Conservation (phyloP, 2,797 vertebrate species). For the Sebastiscus albofasciatus region DNA sequence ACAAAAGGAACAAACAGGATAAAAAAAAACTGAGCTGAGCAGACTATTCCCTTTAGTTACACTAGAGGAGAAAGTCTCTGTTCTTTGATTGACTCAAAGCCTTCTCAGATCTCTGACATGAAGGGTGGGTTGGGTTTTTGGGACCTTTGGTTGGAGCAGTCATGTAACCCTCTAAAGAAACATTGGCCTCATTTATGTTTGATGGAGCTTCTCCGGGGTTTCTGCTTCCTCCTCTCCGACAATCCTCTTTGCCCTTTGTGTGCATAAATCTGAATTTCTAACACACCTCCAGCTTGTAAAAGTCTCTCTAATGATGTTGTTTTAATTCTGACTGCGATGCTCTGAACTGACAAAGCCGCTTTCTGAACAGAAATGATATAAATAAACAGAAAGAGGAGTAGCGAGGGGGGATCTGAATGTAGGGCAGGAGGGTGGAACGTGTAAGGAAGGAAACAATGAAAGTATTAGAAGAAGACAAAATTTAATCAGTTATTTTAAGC, state of each 20-base stretch:
- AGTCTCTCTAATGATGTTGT: slow-evolving; percentile 13
- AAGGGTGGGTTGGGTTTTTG: slow-evolving; percentile 9
- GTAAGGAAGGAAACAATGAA: slow-evolving; percentile 2
- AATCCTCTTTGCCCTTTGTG: neutral
- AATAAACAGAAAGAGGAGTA: neutral
- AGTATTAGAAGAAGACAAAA: slow-evolving; percentile 18
- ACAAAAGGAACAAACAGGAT: neutral
- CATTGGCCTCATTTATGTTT: slow-evolving; percentile 31
- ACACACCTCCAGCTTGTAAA: neutral
- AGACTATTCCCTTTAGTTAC: neutral
- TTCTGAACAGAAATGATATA: slow-evolving; percentile 1
- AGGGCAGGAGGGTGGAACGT: neutral
- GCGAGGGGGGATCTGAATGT: slow-evolving; percentile 22
- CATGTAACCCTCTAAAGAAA: slow-evolving; percentile 7
- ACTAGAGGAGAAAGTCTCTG: neutral
- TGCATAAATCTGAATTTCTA: slow-evolving; percentile 25
- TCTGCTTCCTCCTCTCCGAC: neutral
- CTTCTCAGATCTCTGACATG: slow-evolving; percentile 27
- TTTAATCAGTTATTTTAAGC: neutral
- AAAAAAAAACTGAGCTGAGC: neutral
- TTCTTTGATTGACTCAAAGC: neutral
- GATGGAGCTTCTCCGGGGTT: slow-evolving; percentile 13
- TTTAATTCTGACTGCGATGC: neutral
- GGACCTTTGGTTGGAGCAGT: slow-evolving; percentile 8
- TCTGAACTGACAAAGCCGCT: neutral